Evolutionary conservation across 35 echinoderm and acorn worm species (phyloP).

Genomic region (Diadema setosum): DNA sequence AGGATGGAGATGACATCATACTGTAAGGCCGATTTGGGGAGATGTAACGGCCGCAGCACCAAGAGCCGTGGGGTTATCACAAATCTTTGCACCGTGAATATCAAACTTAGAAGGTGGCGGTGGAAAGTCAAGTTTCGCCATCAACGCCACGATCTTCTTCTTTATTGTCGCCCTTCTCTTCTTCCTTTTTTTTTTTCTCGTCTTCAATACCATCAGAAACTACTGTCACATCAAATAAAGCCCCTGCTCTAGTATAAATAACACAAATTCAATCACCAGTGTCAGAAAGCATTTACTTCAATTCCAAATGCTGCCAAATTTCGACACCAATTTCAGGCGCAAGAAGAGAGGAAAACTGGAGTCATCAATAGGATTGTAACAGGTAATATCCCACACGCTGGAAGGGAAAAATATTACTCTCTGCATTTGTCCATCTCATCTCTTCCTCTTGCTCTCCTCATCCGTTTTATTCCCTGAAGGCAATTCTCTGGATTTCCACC

Average conservation of each 20-base stretch:
- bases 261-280: neutral
- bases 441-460: neutral
- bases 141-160: neutral
- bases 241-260: conserved; percentile 1
- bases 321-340: conserved; percentile 13
- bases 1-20: neutral
- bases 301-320: conserved; percentile 10
- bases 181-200: too few relatives aligned
- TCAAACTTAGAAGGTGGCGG: neutral
- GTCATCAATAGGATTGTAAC: neutral
- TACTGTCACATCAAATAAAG: conserved; percentile 6
- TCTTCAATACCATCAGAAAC: neutral
- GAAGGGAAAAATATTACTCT: neutral
- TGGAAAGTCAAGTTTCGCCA: neutral
- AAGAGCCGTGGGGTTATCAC: neutral
- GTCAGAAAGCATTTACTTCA: neutral
- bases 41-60: neutral
- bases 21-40: neutral
- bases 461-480: neutral
- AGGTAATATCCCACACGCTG: neutral
- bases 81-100: neutral
- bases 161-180: neutral
- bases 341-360: too few relatives aligned
- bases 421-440: neutral
- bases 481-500: neutral